Conservation (phyloP, 2,888 invertebrate genomes). For the Drosophila anomalata region DNA sequence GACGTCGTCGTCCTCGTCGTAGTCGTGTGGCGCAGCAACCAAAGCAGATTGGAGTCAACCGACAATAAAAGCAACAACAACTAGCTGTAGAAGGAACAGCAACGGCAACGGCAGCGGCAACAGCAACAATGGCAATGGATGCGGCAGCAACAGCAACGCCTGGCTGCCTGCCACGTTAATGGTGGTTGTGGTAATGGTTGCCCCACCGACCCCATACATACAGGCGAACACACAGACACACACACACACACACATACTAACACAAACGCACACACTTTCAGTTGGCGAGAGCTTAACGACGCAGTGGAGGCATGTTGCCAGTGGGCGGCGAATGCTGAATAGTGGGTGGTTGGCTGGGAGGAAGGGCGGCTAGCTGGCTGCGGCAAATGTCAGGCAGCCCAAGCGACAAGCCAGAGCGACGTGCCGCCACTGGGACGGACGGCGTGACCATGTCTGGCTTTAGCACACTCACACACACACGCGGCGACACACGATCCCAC, state of each 20-base stretch:
- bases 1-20: constrained; percentile 64
- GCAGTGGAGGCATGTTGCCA: constrained; percentile 75
- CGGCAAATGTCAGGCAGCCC: constrained; percentile 77
- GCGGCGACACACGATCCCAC: constrained; percentile 44
- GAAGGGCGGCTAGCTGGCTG: constrained; percentile 61
- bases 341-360: constrained; percentile 30
- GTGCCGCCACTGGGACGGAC: constrained; percentile 70
- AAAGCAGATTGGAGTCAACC: constrained; percentile 81
- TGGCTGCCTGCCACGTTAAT: constrained; percentile 73
- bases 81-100: constrained; percentile 42
- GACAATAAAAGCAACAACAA: constrained; percentile 76
- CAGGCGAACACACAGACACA: constrained; percentile 22
- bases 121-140: constrained; percentile 56
- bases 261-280: constrained; percentile 19
- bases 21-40: constrained; percentile 77
- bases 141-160: constrained; percentile 66
- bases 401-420: constrained; percentile 56
- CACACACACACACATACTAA: constrained; percentile 14
- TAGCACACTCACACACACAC: constrained; percentile 67
- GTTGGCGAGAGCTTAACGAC: constrained; percentile 69
- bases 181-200: constrained; percentile 79
- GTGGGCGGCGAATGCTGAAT: constrained; percentile 50
- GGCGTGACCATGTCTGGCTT: constrained; percentile 78
- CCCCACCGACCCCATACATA: constrained; percentile 63
- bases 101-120: constrained; percentile 49